A percentile compares a stretch with the other conserved stretches of the same genome.
These are phyloP conservation scores for Ceyx margarethae DNA, from an alignment of 2,113 vertebrate species.

Conservation along the genomic window DNA sequence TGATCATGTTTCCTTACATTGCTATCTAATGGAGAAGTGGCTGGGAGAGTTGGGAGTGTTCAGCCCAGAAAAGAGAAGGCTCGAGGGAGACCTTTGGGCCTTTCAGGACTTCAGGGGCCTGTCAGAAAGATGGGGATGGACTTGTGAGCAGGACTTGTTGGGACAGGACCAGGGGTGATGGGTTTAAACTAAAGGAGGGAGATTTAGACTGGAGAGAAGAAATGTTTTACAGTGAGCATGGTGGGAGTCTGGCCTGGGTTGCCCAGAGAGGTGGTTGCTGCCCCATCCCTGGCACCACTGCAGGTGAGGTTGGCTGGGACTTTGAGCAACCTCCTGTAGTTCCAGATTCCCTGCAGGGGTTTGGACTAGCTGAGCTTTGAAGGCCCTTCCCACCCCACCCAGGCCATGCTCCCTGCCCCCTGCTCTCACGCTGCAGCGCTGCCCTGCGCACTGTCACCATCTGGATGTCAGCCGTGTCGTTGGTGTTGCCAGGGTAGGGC, in stretches of 20 bases:
- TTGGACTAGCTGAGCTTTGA: background rate
- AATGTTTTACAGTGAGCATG: background rate
- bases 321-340: background rate
- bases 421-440: slow-evolving; percentile 76
- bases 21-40: background rate
- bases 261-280: background rate
- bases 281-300: background rate
- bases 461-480: slow-evolving; percentile 88
- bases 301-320: background rate
- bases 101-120: background rate
- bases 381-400: no score
- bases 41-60: background rate
- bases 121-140: background rate
- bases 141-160: background rate
- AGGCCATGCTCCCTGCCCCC: background rate
- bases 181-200: background rate
- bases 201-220: background rate
- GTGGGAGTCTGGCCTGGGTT: background rate
- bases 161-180: background rate
- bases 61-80: background rate
- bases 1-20: background rate
- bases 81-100: background rate
- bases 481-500: slow-evolving; percentile 80
- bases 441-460: slow-evolving; percentile 79
- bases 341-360: background rate